Evolutionary conservation across 2,888 invertebrate genomes (phyloP).

Genomic region (Netelia virgata): DNA sequence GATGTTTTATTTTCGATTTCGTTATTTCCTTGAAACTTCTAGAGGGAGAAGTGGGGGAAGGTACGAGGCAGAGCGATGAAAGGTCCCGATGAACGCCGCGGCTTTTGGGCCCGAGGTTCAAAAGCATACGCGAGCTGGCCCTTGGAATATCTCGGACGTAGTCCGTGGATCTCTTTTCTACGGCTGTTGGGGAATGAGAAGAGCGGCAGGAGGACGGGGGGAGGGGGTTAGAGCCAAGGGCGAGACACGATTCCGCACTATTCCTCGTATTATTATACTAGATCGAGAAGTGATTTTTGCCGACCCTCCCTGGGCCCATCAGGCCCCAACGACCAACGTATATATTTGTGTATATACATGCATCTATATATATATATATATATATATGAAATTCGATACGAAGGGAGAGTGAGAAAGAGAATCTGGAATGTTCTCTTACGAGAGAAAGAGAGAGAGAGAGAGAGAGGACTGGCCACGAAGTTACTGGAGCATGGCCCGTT

Average conservation of each 20-base stretch:
- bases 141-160: conserved; percentile 48
- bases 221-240: conserved; percentile 36
- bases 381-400: conserved; percentile 60
- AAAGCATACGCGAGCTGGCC: conserved; percentile 42
- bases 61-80: not conserved
- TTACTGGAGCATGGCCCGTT: conserved; percentile 63
- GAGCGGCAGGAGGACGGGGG: not conserved
- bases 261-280: conserved; percentile 59
- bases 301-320: conserved; percentile 17
- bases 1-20: conserved; percentile 29
- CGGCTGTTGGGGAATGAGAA: not conserved
- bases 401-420: conserved; percentile 28
- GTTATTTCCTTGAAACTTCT: not conserved
- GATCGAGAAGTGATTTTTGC: conserved; percentile 56
- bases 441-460: conserved; percentile 35
- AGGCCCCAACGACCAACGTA: conserved; percentile 7
- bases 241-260: conserved; percentile 60
- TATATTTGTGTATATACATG: not conserved
- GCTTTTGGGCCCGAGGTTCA: conserved; percentile 54
- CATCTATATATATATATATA: not conserved
- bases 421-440: conserved; percentile 28
- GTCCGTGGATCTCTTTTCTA: conserved; percentile 23
- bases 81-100: conserved; percentile 29
- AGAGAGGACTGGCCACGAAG: conserved; percentile 57
- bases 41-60: no score